Evolutionary conservation across 2,113 vertebrate species (phyloP), one percentile per base, ranked within the genome.

Genomic region (Carassius auratus): DNA sequence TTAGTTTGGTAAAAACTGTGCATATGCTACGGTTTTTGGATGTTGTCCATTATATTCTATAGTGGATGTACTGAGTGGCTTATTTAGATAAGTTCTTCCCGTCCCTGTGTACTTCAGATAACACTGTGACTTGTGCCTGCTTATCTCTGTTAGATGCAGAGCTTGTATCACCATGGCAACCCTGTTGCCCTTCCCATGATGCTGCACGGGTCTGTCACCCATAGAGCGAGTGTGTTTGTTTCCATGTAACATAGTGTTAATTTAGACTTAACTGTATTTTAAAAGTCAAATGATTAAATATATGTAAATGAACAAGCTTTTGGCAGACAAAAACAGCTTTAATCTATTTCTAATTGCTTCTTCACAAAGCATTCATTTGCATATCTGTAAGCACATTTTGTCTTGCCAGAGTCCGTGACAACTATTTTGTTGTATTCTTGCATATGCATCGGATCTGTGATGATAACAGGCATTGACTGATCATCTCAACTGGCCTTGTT

Each of bases 111-210:
- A 50, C 74, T 17, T 52, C 48, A 50, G 82, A 87, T 84, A 76
- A 55, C 76, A 66, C 76, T 79, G 55, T n/a, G 75, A 84, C 21
- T 30, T 74, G 19, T 55, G 55, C 1, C 75, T 66, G 48, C 50
- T 85, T 77, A 57, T 79, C 75, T 57, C 50, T 30, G 76, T 55
- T 57, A 68, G 76, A 85, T 79, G 71, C 83, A 64, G 36, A 12
- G 36, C n/a, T 23, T 17, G 52, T 61, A 75, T 85, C 42, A 66
- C 76, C 84, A 85, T 78, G 75, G 66, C 75, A 85, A 85, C 84
- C 76, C 14, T 19, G 19, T 74, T 87, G 82, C 13, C 74, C 55
- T 48, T 78, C 81, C 62, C 30, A 9, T 79, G 36, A 33, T 73
- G 26, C 8, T 23, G 8, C 77, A 68, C 33, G 73, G n/a, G 23